Evolutionary conservation across 2,888 invertebrate genomes (phyloP).

Genomic region (Limenitis camilla): DNA sequence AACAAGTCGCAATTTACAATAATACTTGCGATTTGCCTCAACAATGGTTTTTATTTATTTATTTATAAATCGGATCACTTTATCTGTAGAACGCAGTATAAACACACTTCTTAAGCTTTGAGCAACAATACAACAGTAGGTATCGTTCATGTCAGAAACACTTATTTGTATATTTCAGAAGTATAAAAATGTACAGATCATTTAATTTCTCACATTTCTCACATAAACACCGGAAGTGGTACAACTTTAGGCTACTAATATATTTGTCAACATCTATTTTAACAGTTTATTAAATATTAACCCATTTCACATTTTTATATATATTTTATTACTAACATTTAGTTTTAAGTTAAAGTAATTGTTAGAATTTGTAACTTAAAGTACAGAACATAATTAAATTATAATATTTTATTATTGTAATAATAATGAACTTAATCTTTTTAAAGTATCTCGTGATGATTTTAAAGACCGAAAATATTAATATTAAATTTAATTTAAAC

Average conservation of each 20-base stretch:
- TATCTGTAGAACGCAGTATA: neutral
- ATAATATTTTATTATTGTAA: too few species aligned
- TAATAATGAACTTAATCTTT: too few species aligned
- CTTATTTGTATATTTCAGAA: constrained; percentile 41
- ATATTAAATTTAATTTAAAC: too few species aligned
- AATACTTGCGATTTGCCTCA: neutral
- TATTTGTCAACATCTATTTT: constrained; percentile 35
- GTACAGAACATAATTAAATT: too few species aligned
- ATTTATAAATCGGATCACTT: neutral
- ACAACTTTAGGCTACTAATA: constrained; percentile 50
- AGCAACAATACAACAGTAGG: constrained; percentile 43
- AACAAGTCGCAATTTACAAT: neutral
- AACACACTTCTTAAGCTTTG: constrained; percentile 46
- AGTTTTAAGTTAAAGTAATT: neutral
- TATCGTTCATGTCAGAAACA: constrained; percentile 20
- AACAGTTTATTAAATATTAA: constrained; percentile 26
- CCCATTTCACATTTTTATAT: constrained; percentile 16
- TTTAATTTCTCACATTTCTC: constrained; percentile 33
- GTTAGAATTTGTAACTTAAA: too few species aligned
- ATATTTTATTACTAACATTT: neutral
- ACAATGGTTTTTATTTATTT: too few species aligned
- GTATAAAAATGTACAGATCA: constrained; percentile 57
- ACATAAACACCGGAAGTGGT: constrained; percentile 42
- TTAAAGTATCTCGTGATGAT: too few species aligned
- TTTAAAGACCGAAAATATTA: too few species aligned